Base-by-base conservation (phyloP, 2,888 invertebrate species). In the Hylaea fasciaria region DNA sequence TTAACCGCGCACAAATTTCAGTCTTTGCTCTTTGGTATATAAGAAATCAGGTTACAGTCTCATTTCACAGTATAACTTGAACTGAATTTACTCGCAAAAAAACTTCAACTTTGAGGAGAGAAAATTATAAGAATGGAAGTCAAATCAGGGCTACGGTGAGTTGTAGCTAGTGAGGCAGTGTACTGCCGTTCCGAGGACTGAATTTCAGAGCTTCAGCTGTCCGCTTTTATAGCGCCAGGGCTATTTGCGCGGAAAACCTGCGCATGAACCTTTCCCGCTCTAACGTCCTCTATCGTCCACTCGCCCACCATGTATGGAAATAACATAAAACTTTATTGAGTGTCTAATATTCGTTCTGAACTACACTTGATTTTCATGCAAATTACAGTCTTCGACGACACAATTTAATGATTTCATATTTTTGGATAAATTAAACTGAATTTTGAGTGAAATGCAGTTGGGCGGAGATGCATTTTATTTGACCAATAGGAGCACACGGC, bases 121-220 rank as follows among this genome's bases (percentile, higher is more conserved):
- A 17, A 44, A 49, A 39, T 29, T 17, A 54, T 48, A 40, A 54
- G 11, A 55, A 43, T 47, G 37, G 16, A 47, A 29, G 48, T 14
- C 46, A 47, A 8, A 11, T 39, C 40, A 22, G n/a, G 17, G 48
- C 43, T 50, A 47, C 16, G 43, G 28, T 45, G 17, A 32, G 11
- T 43, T n/a, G 51, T n/a, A n/a, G 43, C 39, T 44, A 40, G 22
- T 32, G 2, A 16, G 7, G 11, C 29, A 43, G 14, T 13, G 17
- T 46, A 44, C 37, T 28, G 49, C n/a, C 17, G 48, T 17, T 12
- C 16, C 44, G 48, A 53, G 37, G 44, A 62, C 57, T 62, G 50
- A 41, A 12, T 28, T 10, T 17, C 35, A 13, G 14, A 35, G 29
- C 22, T 16, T 16, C 32, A 10, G 22, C 10, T 32, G 32, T 41